These are phyloP conservation scores for Eudyptes chrysolophus DNA, from an alignment of 2,113 vertebrate species.

Conservation along the genomic window DNA sequence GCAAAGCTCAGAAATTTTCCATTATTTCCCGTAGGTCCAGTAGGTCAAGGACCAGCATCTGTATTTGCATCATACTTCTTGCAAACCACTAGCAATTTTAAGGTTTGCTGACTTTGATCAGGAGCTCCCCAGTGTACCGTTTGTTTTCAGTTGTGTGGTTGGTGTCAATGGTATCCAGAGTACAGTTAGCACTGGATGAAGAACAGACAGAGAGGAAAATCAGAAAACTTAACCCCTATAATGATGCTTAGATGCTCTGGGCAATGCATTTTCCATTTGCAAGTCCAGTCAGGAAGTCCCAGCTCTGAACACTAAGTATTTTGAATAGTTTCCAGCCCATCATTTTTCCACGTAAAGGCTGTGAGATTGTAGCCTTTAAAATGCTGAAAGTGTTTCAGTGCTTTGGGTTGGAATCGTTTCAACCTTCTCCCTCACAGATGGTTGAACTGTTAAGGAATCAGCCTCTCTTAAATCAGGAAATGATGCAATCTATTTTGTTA, in stretches of 20 bases:
- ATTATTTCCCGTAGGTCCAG: not conserved
- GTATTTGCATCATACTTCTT: not conserved
- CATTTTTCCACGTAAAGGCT: not conserved
- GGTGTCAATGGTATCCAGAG: not conserved
- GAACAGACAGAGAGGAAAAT: not conserved
- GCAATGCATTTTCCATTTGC: not conserved
- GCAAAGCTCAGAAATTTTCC: not conserved
- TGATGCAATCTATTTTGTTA: conserved; percentile 64
- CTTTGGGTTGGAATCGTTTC: conserved; percentile 43
- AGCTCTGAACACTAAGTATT: not conserved
- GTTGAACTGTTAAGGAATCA: conserved; percentile 52
- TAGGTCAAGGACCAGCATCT: not conserved
- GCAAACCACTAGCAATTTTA: not conserved
- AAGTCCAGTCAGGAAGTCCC: conserved; percentile 3
- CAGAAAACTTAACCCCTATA: not conserved
- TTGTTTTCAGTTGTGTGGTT: not conserved
- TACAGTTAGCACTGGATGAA: not conserved
- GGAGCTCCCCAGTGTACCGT: not conserved
- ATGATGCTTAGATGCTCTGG: not conserved
- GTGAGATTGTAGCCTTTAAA: conserved; percentile 38
- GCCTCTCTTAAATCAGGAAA: conserved; percentile 56
- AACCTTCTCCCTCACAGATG: conserved; percentile 61
- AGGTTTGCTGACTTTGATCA: not conserved
- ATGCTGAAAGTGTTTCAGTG: conserved; percentile 56
- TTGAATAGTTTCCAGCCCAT: conserved; percentile 4